Conservation (phyloP, 2,888 invertebrate species). For the Nomada fabriciana region DNA sequence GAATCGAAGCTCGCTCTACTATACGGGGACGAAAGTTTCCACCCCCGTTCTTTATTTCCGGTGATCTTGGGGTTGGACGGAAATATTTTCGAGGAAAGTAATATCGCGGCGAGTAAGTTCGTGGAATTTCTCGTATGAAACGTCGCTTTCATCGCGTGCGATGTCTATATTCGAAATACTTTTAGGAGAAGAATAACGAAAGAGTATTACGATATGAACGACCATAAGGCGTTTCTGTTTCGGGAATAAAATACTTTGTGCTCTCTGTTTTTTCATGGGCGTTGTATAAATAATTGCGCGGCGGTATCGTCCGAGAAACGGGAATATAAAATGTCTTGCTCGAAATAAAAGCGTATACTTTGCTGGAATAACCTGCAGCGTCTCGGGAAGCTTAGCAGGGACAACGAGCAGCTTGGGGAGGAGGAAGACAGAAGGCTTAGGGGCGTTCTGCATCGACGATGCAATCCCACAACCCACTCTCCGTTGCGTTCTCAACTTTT, state of each 20-base stretch:
- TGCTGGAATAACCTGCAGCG: constrained; percentile 12
- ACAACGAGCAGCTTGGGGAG: neutral
- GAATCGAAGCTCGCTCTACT: neutral
- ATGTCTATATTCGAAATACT: constrained; percentile 20
- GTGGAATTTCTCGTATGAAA: constrained; percentile 3
- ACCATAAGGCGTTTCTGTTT: neutral
- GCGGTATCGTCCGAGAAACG: neutral
- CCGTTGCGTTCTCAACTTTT: constrained; percentile 18
- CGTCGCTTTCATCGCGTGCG: neutral
- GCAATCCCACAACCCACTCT: too few species aligned
- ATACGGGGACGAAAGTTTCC: constrained; percentile 6
- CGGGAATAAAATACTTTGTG: neutral
- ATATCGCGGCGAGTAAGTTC: neutral
- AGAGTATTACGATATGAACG: too few species aligned
- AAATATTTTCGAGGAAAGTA: neutral
- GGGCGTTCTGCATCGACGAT: neutral
- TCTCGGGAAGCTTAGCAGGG: constrained; percentile 1
- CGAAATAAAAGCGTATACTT: neutral
- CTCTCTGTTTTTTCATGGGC: neutral
- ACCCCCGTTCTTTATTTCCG: constrained; percentile 1
- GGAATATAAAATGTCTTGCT: constrained; percentile 1
- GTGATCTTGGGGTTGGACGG: neutral
- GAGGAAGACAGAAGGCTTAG: neutral
- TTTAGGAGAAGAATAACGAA: constrained; percentile 2
- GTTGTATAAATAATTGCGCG: neutral